Base-by-base conservation (phyloP, 1,140 invertebrate genomes). In the Heterodera carotae region DNA sequence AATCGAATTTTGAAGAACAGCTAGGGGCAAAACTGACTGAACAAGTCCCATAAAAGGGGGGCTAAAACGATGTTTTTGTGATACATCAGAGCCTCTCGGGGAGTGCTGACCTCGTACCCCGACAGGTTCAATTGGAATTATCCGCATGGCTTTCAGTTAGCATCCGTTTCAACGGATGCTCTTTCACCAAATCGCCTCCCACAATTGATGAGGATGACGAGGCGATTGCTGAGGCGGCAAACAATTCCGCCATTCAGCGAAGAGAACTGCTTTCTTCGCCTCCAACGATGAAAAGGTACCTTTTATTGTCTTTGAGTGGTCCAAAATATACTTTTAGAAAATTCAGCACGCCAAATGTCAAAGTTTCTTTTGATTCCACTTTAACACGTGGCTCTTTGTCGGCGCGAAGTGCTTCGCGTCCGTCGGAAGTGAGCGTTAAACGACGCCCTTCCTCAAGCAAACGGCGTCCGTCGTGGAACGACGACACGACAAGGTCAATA, bases 181-280 rank as follows among this genome's bases (percentile, higher is more conserved):
- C 78, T 29, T 81, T 80, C 33, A 43, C 34, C n/a, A 59, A 81
- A 33, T 76, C 76, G 31, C 76, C 76, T 43, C 78, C 78, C 22
- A 80, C 78, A 18, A 80, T 80, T n/a, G 27, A 48, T 29, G 78
- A 80, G 36, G 79, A 81, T 31, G 78, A 80, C 67, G 78, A 80
- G 43, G 76, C 62, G 39, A 43, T 43, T 12, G 39, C 12, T 27
- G 22, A 2, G n/a, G 22, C 62, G 25, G 62, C 62, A 22, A 66
- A 66, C 27, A 22, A 27, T 66, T 66, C 62, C 7, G 6, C n/a
- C 27, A 31, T 12, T 31, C 62, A 66, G 8, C 8, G 27, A 18
- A n/a, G 2, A 6, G n/a, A 56, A 18, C 48, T 18, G 18, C 48
- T 22, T 18, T 56, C 48, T 56, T 18, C 48, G 22, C 48, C 48